phyloP scores from a whole-genome alignment of 2,888 invertebrate species.

The Podotricha telesiphe region DNA sequence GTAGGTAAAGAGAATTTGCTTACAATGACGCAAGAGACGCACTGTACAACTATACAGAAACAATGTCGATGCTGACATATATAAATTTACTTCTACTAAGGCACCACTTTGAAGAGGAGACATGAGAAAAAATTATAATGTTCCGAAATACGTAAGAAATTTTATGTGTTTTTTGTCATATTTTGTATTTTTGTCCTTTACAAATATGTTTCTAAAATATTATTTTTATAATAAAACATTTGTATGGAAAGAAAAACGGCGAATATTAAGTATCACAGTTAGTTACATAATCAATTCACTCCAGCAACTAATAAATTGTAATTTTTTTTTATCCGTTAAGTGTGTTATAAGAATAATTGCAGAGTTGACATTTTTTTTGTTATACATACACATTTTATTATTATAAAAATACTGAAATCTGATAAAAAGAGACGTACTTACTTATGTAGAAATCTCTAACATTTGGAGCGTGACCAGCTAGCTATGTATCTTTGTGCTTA shows the following conservation, averaged over 20 bases:
- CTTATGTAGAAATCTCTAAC: conserved; percentile 27
- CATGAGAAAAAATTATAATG: too few species aligned
- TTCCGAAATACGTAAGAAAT: too few species aligned
- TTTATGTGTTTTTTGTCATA: too few species aligned
- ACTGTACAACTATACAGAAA: not conserved
- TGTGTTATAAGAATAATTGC: too few species aligned
- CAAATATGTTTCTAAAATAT: too few species aligned
- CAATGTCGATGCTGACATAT: not conserved
- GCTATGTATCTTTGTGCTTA: conserved; percentile 7
- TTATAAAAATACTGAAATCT: not conserved
- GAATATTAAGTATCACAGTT: not conserved
- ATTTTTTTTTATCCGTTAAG: too few species aligned
- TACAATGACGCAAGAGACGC: not conserved
- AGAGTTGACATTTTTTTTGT: not conserved
- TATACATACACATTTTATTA: not conserved
- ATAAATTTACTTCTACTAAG: too few species aligned
- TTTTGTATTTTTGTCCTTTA: too few species aligned
- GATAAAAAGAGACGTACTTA: conserved; percentile 3
- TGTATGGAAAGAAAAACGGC: too few species aligned
- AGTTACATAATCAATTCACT: not conserved
- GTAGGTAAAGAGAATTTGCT: not conserved
- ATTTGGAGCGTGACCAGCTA: conserved; percentile 34
- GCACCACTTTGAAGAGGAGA: too few species aligned
- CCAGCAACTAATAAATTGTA: not conserved
- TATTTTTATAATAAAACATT: not conserved